Base-by-base conservation (phyloP, 2,888 invertebrate species). In the Thera obeliscata region DNA sequence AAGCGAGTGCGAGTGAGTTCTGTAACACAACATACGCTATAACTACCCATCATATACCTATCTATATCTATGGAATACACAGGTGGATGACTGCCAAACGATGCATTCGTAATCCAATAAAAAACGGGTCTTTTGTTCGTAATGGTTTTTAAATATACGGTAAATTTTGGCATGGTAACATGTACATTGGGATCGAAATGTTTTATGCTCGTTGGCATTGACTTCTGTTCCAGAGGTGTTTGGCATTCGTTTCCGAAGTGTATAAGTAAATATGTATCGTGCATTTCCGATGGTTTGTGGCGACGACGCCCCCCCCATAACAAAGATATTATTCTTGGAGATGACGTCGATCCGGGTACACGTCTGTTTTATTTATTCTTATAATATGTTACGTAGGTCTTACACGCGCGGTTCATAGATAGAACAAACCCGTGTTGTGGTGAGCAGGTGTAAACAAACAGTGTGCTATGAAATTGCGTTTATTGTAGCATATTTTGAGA, bases 1-100 rank as follows among this genome's bases (percentile, higher is more conserved):
- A 77, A 67, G 84, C 81, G 73, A 81, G 83, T 74, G 82, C 86
- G 72, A 86, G 80, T 69, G 87, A 82, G 77, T 87, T 90, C 90
- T 92, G 89, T 8, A 64, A 86, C 72, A 69, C 62, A 62, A 60
- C 41, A 46, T 6, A 55, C 8, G 43, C 43, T 36, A 63, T 52
- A 50, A 4, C 7, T 46, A 46, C 7, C 8, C 41, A 41, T 4
- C 7, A 9, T 43, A 46, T 46, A 46, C 41, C 38, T 9, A 50
- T 49, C 46, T 36, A 48, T 35, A 57, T 56, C 8, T 36, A 59
- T 12, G 22, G 46, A 57, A 33, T n/a, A 33, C 33, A 33, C 36
- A 12, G 12, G 35, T 69, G 65, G 61, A 64, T 38, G 8, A 38
- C n/a, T 61, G 67, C 67, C 67, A 64, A 67, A 60, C 54, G 57